These are phyloP conservation scores for Iguana delicatissima DNA, from an alignment of 2,797 vertebrate genomes.

Conservation along the genomic window DNA sequence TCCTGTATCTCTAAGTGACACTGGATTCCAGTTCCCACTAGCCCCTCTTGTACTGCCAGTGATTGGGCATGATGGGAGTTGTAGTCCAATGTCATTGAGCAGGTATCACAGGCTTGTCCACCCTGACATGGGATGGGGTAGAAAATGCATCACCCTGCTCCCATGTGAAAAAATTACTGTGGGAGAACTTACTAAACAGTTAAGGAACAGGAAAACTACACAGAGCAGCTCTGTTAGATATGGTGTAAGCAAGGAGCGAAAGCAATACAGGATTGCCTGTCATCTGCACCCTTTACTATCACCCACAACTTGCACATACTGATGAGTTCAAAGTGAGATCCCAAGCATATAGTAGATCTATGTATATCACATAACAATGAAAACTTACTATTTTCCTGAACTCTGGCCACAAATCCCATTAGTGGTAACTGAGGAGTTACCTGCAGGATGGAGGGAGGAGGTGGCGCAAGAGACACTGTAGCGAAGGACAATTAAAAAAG, in stretches of 20 bases:
- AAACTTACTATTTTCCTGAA: constrained; percentile 99
- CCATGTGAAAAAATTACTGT: not conserved
- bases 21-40: not conserved
- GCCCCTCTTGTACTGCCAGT: not conserved
- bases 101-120: not conserved
- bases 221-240: not conserved
- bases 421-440: constrained; percentile 99
- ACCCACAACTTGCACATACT: too few relatives aligned
- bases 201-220: not conserved
- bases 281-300: not conserved
- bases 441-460: constrained; percentile 97
- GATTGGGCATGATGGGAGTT: not conserved
- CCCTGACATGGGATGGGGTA: not conserved
- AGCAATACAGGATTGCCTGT: not conserved
- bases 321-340: not conserved
- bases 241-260: not conserved
- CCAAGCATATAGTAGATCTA: constrained; percentile 4
- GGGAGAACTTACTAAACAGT: not conserved
- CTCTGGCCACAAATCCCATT: constrained; percentile 99
- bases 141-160: not conserved
- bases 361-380: constrained; percentile 70
- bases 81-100: not conserved
- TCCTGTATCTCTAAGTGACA: not conserved
- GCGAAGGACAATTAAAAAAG: constrained; percentile 77
- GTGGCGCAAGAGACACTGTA: constrained; percentile 91